Evolutionary conservation across 1,140 invertebrate species (phyloP).

Genomic region (Drosophila ercepeae): DNA sequence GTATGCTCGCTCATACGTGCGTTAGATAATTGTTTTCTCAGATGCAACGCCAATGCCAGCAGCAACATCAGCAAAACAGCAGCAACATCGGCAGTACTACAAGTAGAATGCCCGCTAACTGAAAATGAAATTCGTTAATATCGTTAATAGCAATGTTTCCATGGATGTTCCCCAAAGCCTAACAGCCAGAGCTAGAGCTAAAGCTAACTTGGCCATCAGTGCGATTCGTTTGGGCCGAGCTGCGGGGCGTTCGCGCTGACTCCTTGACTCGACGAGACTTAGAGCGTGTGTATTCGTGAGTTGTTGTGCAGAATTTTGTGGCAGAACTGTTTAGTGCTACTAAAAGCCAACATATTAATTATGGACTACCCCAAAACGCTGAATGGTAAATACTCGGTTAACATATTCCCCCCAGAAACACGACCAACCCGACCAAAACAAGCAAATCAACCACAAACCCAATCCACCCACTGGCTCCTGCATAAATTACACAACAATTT

Average conservation of each 20-base stretch:
- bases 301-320: background rate
- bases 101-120: conserved; percentile 8
- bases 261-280: background rate
- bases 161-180: conserved; percentile 39
- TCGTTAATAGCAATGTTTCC: conserved; percentile 28
- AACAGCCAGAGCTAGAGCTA: conserved; percentile 5
- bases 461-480: conserved; percentile 11
- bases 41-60: conserved; percentile 1
- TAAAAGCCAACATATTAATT: conserved; percentile 9
- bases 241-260: conserved; percentile 10
- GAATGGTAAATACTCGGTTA: conserved; percentile 60
- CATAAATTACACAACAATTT: conserved; percentile 64
- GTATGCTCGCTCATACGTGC: conserved; percentile 74
- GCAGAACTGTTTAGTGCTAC: background rate
- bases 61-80: conserved; percentile 1
- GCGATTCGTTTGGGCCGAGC: conserved; percentile 26
- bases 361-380: conserved; percentile 74
- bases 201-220: conserved; percentile 63
- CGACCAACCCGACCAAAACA: too few relatives aligned
- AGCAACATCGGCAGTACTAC: conserved; percentile 1
- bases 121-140: conserved; percentile 14
- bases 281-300: background rate
- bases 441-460: background rate
- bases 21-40: conserved; percentile 78
- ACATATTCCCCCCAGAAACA: conserved; percentile 12